Evolutionary conservation across 30 jellyfish, hydroid and myxozoan genomes (phyloP), one percentile per base, ranked within the genome.

Genomic region (Haliclystus octoradiatus): DNA sequence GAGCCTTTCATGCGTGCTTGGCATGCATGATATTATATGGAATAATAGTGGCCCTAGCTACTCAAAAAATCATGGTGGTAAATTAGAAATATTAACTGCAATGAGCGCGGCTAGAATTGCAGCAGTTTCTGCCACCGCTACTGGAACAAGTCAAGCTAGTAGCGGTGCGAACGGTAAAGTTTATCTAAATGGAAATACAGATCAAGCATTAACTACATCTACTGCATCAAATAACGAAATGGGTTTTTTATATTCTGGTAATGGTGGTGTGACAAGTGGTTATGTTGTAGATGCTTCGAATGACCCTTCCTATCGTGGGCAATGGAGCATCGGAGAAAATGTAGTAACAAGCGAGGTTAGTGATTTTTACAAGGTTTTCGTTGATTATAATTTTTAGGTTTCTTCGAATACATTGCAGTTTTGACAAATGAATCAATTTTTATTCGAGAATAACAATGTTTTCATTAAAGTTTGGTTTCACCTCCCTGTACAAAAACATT

Each of bases 21-120:
- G 97, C 63, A 87, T 87, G 97, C 94, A 73, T 70, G 97, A 87
- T 83, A 76, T 87, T 66, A 87, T 87, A 29, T 87, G 97, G 97
- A 72, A 69, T 69, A 69, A 70, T 60, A 79, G 68, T 62, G 70
- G 92, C 67, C 69, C 92, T 26, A 51, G 80, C n/a, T 65, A 40
- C 57, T 5, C 57, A 40, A 40, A 40, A 40, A 40, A 19, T 40
- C 57, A 40, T 40, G 57, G 57, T 40, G 57, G 57, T 9, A 9
- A 40, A 40, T 5, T 40, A 40, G 57, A 40, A 40, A 40, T 40
- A 40, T 40, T 40, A 40, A 5, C 57, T 9, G 57, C 57, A 40
- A 40, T 40, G 57, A 40, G 57, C 19, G 57, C 57, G 19, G 57
- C 57, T 9, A 40, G 57, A 40, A 40, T 40, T 40, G 57, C 57